phyloP scores from a whole-genome alignment of 2,113 vertebrate species.

The Syrrhaptes paradoxus region DNA sequence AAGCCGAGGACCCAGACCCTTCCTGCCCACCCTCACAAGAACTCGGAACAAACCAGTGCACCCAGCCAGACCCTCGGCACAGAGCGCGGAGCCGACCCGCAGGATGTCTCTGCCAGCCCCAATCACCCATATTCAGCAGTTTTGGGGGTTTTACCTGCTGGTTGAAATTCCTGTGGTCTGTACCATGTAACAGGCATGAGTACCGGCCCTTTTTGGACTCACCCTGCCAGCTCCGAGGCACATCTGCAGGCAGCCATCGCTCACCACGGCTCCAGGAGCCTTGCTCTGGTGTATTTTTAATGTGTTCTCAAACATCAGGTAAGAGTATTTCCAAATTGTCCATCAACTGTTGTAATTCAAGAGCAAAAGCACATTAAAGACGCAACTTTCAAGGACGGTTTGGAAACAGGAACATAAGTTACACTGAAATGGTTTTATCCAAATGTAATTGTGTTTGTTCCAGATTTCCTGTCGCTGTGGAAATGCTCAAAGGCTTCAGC shows the following conservation, averaged over 20 bases:
- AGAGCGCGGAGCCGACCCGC: fast-evolving
- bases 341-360: neutral
- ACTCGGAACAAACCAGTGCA: neutral
- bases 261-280: neutral
- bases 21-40: neutral
- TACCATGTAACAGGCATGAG: fast-evolving
- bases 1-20: neutral
- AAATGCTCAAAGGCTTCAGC: neutral
- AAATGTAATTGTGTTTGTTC: neutral
- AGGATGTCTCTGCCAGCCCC: neutral
- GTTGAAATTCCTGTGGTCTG: neutral
- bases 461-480: neutral
- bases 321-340: neutral
- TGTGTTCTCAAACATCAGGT: neutral
- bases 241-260: fast-evolving
- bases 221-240: neutral
- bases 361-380: neutral
- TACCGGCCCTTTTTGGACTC: neutral
- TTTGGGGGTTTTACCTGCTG: neutral
- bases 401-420: neutral
- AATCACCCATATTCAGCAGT: neutral
- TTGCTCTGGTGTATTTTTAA: neutral
- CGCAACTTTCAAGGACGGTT: neutral
- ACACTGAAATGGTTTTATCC: neutral
- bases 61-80: neutral